phyloP scores from a whole-genome alignment of 2,113 vertebrate genomes.

The Lanius ludovicianus region DNA sequence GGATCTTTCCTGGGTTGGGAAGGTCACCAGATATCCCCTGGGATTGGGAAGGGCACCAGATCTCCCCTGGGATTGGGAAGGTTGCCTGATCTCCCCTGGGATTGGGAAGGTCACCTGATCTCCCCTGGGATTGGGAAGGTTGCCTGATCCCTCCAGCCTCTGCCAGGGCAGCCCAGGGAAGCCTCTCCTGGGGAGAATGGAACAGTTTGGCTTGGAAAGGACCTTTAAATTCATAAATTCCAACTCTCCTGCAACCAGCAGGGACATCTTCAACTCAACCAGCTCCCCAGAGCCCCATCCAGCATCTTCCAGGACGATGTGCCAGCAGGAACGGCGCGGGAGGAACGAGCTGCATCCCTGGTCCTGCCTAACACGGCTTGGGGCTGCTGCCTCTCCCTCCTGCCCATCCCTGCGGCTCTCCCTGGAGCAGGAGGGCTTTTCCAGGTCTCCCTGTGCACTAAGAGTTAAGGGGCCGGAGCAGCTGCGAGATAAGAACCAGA shows the following conservation, averaged over 20 bases:
- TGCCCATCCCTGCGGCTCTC: neutral
- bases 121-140: too few relatives aligned
- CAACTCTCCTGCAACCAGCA: neutral
- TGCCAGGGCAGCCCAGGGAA: neutral
- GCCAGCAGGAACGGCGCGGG: neutral
- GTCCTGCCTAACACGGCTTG: rapidly evolving
- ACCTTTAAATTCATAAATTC: neutral
- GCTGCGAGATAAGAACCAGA: slow-evolving; percentile 31
- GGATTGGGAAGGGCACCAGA: neutral
- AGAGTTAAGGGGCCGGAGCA: neutral
- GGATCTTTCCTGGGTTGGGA: too few relatives aligned
- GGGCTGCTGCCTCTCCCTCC: neutral
- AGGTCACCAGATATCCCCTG: neutral
- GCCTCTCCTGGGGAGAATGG: neutral
- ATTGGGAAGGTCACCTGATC: neutral
- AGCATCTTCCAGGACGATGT: neutral
- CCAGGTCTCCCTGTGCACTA: neutral
- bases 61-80: neutral
- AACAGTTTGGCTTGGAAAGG: neutral
- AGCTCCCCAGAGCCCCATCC: neutral
- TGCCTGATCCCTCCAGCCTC: neutral
- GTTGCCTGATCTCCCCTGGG: too few relatives aligned
- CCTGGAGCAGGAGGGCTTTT: neutral
- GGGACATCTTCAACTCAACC: neutral
- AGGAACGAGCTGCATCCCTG: rapidly evolving